phyloP scores from a whole-genome alignment of 2,888 invertebrate genomes.

The Scaptomyza tumidula region DNA sequence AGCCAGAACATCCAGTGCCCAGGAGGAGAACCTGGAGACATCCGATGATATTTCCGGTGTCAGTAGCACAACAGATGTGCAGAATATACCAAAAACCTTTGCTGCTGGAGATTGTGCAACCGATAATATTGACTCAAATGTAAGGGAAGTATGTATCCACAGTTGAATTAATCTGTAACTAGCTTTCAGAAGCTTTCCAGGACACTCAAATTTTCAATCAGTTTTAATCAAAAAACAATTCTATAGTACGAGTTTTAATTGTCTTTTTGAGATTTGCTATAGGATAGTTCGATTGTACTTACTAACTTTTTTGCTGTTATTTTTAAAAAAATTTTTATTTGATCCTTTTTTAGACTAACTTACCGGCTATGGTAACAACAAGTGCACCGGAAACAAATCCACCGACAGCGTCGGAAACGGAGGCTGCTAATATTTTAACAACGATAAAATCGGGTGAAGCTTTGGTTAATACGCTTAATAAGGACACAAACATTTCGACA shows the following conservation, averaged over 20 bases:
- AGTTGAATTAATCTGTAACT: neutral
- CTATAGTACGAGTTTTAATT: no score
- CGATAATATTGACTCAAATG: conserved; percentile 33
- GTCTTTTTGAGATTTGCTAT: no score
- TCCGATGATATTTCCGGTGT: conserved; percentile 61
- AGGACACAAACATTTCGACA: conserved; percentile 41
- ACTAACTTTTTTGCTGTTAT: no score
- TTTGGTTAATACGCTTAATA: conserved; percentile 35
- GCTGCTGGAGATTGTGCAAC: neutral
- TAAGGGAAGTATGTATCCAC: conserved; percentile 10
- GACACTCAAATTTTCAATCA: no score
- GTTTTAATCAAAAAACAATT: no score
- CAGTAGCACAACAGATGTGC: conserved; percentile 63
- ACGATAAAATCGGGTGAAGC: conserved; percentile 81
- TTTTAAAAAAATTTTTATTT: neutral
- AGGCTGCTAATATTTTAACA: conserved; percentile 82
- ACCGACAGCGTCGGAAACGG: conserved; percentile 80
- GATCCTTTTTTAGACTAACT: conserved; percentile 12
- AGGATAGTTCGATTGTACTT: neutral
- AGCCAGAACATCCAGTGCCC: neutral
- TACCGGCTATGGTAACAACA: conserved; percentile 16
- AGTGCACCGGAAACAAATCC: conserved; percentile 32
- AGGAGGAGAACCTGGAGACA: conserved; percentile 9
- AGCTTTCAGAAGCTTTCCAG: no score
- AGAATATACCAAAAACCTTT: conserved; percentile 1